Conservation (phyloP, 1,140 invertebrate genomes). For the Cyrtorhinus lividipennis region DNA sequence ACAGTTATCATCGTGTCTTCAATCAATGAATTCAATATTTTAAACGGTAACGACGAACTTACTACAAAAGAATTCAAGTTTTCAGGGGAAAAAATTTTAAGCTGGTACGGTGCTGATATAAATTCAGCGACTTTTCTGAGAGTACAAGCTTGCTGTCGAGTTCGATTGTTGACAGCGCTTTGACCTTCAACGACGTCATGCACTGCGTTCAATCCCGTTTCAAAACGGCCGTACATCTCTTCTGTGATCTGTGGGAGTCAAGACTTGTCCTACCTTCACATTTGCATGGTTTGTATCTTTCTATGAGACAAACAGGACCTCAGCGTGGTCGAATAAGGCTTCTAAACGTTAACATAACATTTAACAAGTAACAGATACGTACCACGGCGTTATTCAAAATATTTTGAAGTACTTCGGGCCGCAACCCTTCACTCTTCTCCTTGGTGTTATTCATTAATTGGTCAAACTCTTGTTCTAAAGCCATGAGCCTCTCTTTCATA, state of each 20-base stretch:
- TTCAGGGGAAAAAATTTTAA: not conserved
- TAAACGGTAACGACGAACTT: too few species aligned
- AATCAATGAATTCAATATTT: too few species aligned
- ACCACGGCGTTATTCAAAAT: too few species aligned
- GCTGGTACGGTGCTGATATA: not conserved
- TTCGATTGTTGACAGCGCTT: not conserved
- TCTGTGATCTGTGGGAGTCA: constrained; percentile 7
- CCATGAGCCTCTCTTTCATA: constrained; percentile 62
- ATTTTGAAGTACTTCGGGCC: not conserved
- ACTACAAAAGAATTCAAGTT: not conserved
- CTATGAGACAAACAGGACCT: too few species aligned
- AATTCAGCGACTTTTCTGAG: constrained; percentile 18
- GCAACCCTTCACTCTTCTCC: not conserved
- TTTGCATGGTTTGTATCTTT: too few species aligned
- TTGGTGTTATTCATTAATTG: constrained; percentile 23
- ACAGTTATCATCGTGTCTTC: too few species aligned
- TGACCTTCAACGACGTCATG: not conserved
- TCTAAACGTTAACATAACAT: too few species aligned
- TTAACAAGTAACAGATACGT: too few species aligned
- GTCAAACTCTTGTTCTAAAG: constrained; percentile 66
- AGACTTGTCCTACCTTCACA: too few species aligned
- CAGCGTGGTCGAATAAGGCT: too few species aligned
- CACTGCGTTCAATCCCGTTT: not conserved
- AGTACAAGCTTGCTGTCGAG: not conserved
- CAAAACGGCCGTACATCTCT: not conserved